Evolutionary conservation across 2,113 vertebrate species (phyloP).

Genomic region (Echinops telfairi): DNA sequence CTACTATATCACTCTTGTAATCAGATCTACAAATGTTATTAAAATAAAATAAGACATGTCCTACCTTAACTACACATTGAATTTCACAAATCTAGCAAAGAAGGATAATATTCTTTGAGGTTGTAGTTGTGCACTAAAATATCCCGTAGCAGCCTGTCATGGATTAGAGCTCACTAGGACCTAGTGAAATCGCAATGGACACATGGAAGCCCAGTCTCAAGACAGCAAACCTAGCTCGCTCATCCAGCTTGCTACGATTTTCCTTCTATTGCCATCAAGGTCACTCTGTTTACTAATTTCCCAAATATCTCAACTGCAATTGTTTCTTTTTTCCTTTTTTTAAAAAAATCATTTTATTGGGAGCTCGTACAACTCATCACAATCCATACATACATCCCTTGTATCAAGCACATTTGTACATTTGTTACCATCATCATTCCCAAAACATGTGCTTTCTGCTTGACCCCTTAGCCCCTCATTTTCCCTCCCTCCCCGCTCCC

Average conservation of each 20-base stretch:
- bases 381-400: too few species aligned
- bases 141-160: neutral
- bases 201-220: neutral
- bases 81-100: neutral
- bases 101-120: neutral
- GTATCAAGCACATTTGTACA: too few species aligned
- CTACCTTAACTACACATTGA: neutral
- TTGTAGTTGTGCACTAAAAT: neutral
- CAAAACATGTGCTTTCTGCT: too few species aligned
- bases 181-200: too few species aligned
- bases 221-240: neutral
- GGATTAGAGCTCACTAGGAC: neutral
- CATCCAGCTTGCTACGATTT: neutral
- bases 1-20: neutral
- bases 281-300: neutral
- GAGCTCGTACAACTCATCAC: too few species aligned
- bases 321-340: neutral
- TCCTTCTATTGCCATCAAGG: constrained; percentile 17
- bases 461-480: too few species aligned
- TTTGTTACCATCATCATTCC: too few species aligned
- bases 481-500: too few species aligned
- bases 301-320: neutral
- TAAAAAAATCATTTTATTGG: too few species aligned
- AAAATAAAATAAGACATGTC: neutral
- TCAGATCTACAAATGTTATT: neutral